These are phyloP conservation scores for Adrianichthys oophorus DNA, from an alignment of 2,797 vertebrate genomes.

Conservation along the genomic window DNA sequence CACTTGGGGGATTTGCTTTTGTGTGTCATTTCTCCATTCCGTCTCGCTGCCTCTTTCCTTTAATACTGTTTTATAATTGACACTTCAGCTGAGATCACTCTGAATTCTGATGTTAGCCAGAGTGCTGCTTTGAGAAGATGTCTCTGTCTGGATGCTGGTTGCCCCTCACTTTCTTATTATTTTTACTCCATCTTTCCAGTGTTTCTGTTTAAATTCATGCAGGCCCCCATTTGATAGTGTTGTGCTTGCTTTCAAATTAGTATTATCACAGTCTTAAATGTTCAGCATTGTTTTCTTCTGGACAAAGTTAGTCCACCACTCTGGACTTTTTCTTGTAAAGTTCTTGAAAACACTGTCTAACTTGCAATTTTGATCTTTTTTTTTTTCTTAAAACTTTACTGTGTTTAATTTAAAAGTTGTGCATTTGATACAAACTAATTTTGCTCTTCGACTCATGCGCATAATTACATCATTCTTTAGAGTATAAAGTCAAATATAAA, in stretches of 20 bases:
- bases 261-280: slow-evolving; percentile 27
- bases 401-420: no score
- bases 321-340: neutral
- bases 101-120: slow-evolving; percentile 59
- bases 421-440: no score
- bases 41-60: slow-evolving; percentile 37
- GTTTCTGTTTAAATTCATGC: slow-evolving; percentile 33
- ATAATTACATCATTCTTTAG: no score
- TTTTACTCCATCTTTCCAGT: slow-evolving; percentile 12
- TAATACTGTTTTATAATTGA: slow-evolving; percentile 55
- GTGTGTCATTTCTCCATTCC: slow-evolving; percentile 42
- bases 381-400: no score
- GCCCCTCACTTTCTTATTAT: slow-evolving; percentile 19
- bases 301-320: slow-evolving; percentile 21
- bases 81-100: slow-evolving; percentile 67
- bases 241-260: slow-evolving; percentile 25
- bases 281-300: neutral
- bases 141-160: slow-evolving; percentile 44
- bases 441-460: no score
- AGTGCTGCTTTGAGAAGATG: slow-evolving; percentile 61
- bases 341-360: no score
- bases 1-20: slow-evolving; percentile 59
- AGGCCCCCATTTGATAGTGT: slow-evolving; percentile 30
- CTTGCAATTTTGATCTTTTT: no score
- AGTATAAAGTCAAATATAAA: no score